A percentile compares a stretch with the other conserved stretches of the same genome.
phyloP scores from a whole-genome alignment of 2,797 vertebrate genomes.

The Sebastes vulpes region DNA sequence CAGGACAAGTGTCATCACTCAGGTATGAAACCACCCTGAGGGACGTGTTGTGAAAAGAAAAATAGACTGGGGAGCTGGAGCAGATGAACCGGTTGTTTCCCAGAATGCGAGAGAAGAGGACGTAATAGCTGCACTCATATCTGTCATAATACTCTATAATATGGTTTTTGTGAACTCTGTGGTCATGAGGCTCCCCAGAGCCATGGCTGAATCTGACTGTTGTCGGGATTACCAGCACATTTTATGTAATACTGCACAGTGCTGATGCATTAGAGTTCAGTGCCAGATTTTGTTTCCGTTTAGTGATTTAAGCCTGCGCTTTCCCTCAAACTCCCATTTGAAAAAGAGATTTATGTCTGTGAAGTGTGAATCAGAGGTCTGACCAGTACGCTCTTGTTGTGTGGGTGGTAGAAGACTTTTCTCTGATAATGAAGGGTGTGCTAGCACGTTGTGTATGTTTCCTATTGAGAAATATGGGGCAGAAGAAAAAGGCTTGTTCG shows the following conservation, averaged over 20 bases:
- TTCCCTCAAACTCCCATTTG: slow-evolving; percentile 38
- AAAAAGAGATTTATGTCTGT: slow-evolving; percentile 19
- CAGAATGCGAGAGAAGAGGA: not conserved
- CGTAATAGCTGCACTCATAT: slow-evolving; percentile 26
- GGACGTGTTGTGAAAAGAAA: slow-evolving; percentile 1
- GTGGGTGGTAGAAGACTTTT: slow-evolving; percentile 24
- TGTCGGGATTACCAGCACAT: slow-evolving; percentile 63
- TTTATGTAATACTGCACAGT: slow-evolving; percentile 58
- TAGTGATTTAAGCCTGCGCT: slow-evolving; percentile 46
- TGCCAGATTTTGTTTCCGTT: slow-evolving; percentile 58
- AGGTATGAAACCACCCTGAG: slow-evolving; percentile 43
- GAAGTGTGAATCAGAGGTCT: slow-evolving; percentile 41
- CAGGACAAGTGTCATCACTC: slow-evolving; percentile 47
- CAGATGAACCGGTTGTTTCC: slow-evolving; percentile 43
- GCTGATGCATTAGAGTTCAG: slow-evolving; percentile 31
- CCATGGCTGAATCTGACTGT: slow-evolving; percentile 29
- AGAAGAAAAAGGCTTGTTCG: not conserved
- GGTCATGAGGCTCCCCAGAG: slow-evolving; percentile 25
- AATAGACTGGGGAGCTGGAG: not conserved
- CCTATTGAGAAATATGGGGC: slow-evolving; percentile 6
- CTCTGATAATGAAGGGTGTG: slow-evolving; percentile 21
- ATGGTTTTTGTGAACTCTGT: slow-evolving; percentile 46
- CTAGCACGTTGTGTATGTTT: not conserved
- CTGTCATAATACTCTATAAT: slow-evolving; percentile 49
- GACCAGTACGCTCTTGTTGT: slow-evolving; percentile 17